These are phyloP conservation scores for Agrilus biguttatus DNA, from an alignment of 2,888 invertebrate genomes.

Conservation along the genomic window DNA sequence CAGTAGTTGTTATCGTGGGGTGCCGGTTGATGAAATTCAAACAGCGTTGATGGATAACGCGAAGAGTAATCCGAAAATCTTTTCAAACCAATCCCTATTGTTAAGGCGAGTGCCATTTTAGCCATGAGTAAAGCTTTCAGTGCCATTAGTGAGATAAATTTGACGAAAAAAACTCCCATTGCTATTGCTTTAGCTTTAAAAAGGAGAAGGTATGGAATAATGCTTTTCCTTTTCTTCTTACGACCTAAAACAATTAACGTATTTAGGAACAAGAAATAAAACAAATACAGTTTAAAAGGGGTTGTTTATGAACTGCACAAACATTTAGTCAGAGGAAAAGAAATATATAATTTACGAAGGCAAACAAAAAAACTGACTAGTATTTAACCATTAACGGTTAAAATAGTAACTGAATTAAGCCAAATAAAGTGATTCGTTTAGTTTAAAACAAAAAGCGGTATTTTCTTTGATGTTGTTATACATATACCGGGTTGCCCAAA, in stretches of 20 bases:
- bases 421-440: too few species aligned
- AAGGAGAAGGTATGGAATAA: slow-evolving; percentile 59
- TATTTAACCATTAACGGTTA: too few species aligned
- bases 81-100: slow-evolving; percentile 56
- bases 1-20: too few species aligned
- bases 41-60: too few species aligned
- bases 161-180: slow-evolving; percentile 63
- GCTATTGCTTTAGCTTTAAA: slow-evolving; percentile 68
- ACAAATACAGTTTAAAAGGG: not conserved
- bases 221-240: slow-evolving; percentile 67
- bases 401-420: too few species aligned
- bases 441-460: too few species aligned
- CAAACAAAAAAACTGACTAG: too few species aligned
- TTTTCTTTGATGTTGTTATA: too few species aligned
- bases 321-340: too few species aligned
- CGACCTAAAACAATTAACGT: slow-evolving; percentile 40
- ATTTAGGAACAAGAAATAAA: not conserved
- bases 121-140: slow-evolving; percentile 74
- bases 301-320: not conserved
- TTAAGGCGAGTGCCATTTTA: slow-evolving; percentile 67
- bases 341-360: too few species aligned
- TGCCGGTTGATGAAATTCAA: too few species aligned
- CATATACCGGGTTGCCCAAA: too few species aligned
- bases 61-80: slow-evolving; percentile 45
- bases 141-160: slow-evolving; percentile 61